Conservation (phyloP, 1,140 invertebrate species). For the Lutraria rhynchaena region DNA sequence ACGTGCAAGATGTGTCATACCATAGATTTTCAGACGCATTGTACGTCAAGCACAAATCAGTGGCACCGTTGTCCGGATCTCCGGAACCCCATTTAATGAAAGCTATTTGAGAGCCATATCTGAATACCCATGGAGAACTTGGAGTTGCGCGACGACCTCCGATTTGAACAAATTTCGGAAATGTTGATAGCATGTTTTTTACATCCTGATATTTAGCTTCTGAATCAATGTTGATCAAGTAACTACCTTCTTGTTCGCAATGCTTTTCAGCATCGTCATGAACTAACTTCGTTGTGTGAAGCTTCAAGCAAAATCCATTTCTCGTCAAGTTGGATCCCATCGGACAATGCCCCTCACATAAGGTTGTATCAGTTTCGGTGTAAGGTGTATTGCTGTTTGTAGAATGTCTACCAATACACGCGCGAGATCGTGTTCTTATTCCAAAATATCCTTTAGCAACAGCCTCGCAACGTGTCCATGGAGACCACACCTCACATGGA, state of each 20-base stretch:
- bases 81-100: not conserved
- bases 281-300: not conserved
- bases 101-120: not conserved
- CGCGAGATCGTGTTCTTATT: not conserved
- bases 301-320: constrained; percentile 6
- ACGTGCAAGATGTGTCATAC: too few relatives aligned
- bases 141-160: not conserved
- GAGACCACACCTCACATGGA: not conserved
- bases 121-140: not conserved
- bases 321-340: not conserved
- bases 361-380: not conserved
- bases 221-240: not conserved
- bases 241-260: not conserved
- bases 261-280: not conserved
- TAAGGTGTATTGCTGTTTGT: too few relatives aligned
- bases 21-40: not conserved
- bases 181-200: not conserved
- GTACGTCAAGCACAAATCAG: not conserved
- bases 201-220: not conserved
- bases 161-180: not conserved
- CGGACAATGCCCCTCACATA: constrained; percentile 6
- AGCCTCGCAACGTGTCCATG: not conserved
- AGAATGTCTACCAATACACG: not conserved
- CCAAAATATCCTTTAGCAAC: too few relatives aligned
- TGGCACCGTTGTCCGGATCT: not conserved